phyloP scores from a whole-genome alignment of 1,140 invertebrate genomes.

The Archivesica marissinica region DNA sequence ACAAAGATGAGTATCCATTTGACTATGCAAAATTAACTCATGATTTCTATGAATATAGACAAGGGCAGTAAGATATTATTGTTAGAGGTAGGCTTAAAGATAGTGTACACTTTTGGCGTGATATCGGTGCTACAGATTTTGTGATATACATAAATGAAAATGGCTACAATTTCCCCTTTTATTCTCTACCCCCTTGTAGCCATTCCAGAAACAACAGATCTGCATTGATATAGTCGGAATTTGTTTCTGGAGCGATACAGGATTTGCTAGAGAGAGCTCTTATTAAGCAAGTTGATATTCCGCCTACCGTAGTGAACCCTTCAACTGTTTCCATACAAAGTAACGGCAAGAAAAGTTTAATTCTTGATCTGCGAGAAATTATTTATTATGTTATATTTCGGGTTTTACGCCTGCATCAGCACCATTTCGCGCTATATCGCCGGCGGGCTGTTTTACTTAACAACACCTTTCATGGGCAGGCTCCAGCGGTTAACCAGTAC shows the following conservation, averaged over 20 bases:
- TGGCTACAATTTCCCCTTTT: slow-evolving; percentile 49
- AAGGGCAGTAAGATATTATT: slow-evolving; percentile 7
- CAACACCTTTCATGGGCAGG: too few relatives aligned
- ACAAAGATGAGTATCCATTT: slow-evolving; percentile 35
- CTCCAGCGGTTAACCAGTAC: too few relatives aligned
- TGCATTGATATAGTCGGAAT: background rate
- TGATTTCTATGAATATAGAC: slow-evolving; percentile 28
- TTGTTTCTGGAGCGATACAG: slow-evolving; percentile 26
- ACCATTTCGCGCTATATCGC: too few relatives aligned
- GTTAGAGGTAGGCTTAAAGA: background rate
- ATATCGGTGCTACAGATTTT: slow-evolving; percentile 22
- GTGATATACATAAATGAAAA: slow-evolving; percentile 24
- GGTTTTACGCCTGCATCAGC: too few relatives aligned
- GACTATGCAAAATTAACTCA: background rate
- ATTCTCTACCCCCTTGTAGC: background rate
- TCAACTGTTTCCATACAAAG: slow-evolving; percentile 29
- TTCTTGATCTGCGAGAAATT: slow-evolving; percentile 35
- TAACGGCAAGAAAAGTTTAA: slow-evolving; percentile 40
- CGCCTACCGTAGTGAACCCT: slow-evolving; percentile 29
- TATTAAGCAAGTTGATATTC: slow-evolving; percentile 6
- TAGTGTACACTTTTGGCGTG: background rate
- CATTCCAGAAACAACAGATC: slow-evolving; percentile 35
- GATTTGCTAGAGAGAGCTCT: slow-evolving; percentile 29
- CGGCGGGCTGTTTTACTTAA: too few relatives aligned
- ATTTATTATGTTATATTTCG: too few relatives aligned